phyloP scores from a whole-genome alignment of 2,113 vertebrate species.

The Natator depressus region DNA sequence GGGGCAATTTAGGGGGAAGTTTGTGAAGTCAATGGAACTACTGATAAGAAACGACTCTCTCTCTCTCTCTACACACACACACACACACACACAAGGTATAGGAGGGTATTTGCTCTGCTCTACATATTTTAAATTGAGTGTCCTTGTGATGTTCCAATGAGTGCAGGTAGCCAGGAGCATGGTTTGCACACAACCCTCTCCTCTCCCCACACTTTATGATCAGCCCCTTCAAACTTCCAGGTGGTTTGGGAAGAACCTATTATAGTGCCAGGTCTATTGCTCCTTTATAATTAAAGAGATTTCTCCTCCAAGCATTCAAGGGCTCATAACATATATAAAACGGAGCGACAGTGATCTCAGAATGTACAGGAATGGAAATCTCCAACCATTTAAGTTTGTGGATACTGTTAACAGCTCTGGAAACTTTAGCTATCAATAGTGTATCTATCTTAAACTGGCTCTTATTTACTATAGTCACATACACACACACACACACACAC shows the following conservation, averaged over 20 bases:
- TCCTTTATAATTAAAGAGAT: not conserved
- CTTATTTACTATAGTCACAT: not conserved
- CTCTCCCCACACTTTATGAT: not conserved
- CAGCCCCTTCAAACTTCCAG: not conserved
- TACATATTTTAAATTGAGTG: not conserved
- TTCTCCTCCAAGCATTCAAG: no score
- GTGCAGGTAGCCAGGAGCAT: no score
- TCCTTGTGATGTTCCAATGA: not conserved
- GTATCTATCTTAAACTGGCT: not conserved
- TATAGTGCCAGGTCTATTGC: not conserved
- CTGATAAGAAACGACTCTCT: accelerated
- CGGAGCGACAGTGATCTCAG: not conserved
- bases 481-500: not conserved
- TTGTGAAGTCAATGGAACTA: not conserved
- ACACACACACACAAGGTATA: not conserved
- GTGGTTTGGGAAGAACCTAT: not conserved
- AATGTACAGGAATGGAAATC: not conserved
- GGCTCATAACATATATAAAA: not conserved
- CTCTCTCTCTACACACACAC: no score
- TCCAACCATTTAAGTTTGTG: not conserved
- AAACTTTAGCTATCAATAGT: not conserved
- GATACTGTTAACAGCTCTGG: not conserved
- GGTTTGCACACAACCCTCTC: not conserved
- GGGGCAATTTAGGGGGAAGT: not conserved
- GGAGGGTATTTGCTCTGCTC: not conserved